Base-by-base conservation (phyloP, 2,113 vertebrate species). In the Hiodon alosoides region DNA sequence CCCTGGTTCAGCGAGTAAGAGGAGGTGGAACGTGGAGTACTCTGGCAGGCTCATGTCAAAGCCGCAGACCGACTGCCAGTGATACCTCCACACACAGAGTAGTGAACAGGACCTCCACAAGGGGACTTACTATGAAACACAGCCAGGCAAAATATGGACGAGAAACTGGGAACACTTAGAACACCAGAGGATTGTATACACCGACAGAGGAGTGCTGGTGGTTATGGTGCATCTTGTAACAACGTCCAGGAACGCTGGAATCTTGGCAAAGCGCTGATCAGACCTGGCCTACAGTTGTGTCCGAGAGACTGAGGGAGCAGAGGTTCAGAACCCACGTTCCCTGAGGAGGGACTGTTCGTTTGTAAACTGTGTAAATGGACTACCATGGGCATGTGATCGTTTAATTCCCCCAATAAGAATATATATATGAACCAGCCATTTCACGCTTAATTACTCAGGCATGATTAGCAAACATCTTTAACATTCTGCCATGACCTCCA, bases 71-170 rank as follows among this genome's bases (percentile, higher is more conserved):
- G 57, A 47, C 70, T 76, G 79, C 81, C 80, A 85, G 73, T 75
- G 72, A 51, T 31, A 14, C 14, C 13, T 8, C 7, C 61, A 8
- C 60, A n/a, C 14, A 3, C 14, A 7, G 61, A 17, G n/a, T 8
- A 46, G 31, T 8, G 64, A 66, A 4, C 46, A 2, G 31, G 68
- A 79, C 66, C 73, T 66, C 78, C 69, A 82, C 83, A 85, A 87
- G 83, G 85, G 89, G 87, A 80, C 76, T 82, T 57, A 80, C 70
- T 81, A 80, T 80, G 79, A 82, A 50, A 53, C 75, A 76, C 81
- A 81, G 79, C 82, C n/a, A n/a, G 85, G 82, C 86, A 82, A 85
- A 83, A 77, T 72, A 80, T 81, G 81, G 73, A n/a, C 74, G 71
- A 76, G 75, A 78, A 59, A 67, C 53, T 69, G 68, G 62, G 71